Evolutionary conservation across 2,888 invertebrate genomes (phyloP).

Genomic region (Melangyna quadrimaculata): DNA sequence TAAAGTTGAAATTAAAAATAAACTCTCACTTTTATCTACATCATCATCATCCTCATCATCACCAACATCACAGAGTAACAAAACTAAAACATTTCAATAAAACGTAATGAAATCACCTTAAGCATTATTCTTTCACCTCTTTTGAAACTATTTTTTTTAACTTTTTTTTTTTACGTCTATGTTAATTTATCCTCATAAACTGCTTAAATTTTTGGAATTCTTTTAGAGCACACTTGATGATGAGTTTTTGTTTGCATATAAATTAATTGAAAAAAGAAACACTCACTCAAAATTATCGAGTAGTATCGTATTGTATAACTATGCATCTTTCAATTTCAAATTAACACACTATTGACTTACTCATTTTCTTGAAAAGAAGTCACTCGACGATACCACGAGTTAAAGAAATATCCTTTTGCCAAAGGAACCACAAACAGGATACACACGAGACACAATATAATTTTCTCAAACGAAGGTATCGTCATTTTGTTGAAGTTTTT

Average conservation of each 20-base stretch:
- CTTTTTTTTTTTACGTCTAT: background rate
- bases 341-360: constrained; percentile 40
- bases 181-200: background rate
- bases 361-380: constrained; percentile 57
- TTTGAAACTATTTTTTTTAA: background rate
- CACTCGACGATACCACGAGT: constrained; percentile 54
- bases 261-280: constrained; percentile 36
- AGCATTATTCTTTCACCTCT: constrained; percentile 36
- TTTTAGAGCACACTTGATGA: background rate
- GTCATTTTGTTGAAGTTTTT: constrained; percentile 20
- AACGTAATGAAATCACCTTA: constrained; percentile 10
- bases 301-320: background rate
- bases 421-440: constrained; percentile 5
- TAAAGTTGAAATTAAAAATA: background rate
- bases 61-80: background rate
- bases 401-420: constrained; percentile 34
- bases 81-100: constrained; percentile 11
- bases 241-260: background rate
- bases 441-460: background rate
- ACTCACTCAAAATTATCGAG: background rate
- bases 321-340: constrained; percentile 44
- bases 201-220: background rate
- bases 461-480: background rate
- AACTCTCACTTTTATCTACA: constrained; percentile 60
- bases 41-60: background rate